Evolutionary conservation across 2,888 invertebrate genomes (phyloP).

Genomic region (Trachelus tabidus): DNA sequence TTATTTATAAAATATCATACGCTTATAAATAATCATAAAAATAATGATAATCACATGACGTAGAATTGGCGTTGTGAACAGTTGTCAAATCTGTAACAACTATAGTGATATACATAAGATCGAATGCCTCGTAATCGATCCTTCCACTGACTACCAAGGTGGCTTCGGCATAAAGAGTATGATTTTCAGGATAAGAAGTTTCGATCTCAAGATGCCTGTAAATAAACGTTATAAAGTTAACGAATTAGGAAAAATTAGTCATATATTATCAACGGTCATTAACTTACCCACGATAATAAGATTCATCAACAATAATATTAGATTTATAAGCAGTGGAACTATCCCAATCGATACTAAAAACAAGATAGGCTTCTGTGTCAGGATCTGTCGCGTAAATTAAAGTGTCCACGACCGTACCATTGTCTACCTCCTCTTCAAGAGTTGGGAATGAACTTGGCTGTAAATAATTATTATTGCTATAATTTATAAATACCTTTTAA

Average conservation of each 20-base stretch:
- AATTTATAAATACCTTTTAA: not conserved
- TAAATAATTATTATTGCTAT: slow-evolving; percentile 17
- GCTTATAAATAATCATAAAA: slow-evolving; percentile 11
- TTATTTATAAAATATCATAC: slow-evolving; percentile 7
- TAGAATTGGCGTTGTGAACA: slow-evolving; percentile 65
- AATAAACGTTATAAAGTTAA: slow-evolving; percentile 44
- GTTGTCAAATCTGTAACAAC: slow-evolving; percentile 69
- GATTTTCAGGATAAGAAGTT: slow-evolving; percentile 61
- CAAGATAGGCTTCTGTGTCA: slow-evolving; percentile 71
- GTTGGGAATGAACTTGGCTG: slow-evolving; percentile 68
- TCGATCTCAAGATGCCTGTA: slow-evolving; percentile 67
- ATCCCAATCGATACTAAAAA: slow-evolving; percentile 73
- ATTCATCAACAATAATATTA: slow-evolving; percentile 30
- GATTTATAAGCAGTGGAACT: slow-evolving; percentile 64
- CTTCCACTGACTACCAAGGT: slow-evolving; percentile 60
- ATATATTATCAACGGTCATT: slow-evolving; percentile 3
- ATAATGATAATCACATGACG: slow-evolving; percentile 66
- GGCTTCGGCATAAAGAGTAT: slow-evolving; percentile 62
- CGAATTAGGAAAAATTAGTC: not conserved
- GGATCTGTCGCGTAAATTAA: slow-evolving; percentile 71
- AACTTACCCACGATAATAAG: slow-evolving; percentile 29
- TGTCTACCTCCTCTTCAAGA: slow-evolving; percentile 70
- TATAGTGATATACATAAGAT: slow-evolving; percentile 70
- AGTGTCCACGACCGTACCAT: slow-evolving; percentile 61
- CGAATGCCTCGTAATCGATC: slow-evolving; percentile 73